Evolutionary conservation across 2,888 invertebrate genomes (phyloP).

Genomic region (Synergus japonicus): DNA sequence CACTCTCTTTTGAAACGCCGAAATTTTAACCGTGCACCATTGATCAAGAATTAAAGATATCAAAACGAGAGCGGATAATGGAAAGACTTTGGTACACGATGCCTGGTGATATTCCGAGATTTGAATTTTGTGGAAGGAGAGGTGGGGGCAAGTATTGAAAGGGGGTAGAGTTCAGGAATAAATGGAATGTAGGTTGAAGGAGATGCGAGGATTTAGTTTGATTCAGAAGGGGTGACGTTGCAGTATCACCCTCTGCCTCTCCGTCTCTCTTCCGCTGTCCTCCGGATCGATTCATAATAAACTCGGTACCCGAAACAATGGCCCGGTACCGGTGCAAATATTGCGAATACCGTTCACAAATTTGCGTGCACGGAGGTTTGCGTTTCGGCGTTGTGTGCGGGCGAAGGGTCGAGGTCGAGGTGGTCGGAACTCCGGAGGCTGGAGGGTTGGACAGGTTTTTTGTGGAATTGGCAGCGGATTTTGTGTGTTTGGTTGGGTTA

Average conservation of each 20-base stretch:
- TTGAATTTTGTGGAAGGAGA: conserved; percentile 57
- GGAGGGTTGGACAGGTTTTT: conserved; percentile 46
- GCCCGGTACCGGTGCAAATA: conserved; percentile 69
- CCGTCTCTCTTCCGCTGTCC: conserved; percentile 63
- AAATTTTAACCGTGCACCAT: conserved; percentile 6
- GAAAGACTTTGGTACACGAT: conserved; percentile 7
- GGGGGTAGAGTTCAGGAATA: conserved; percentile 55
- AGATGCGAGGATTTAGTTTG: conserved; percentile 64
- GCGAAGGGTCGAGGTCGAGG: conserved; percentile 49
- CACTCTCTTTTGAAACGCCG: conserved; percentile 69
- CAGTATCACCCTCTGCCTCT: conserved; percentile 68
- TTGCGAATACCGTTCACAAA: conserved; percentile 74
- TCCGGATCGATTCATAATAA: conserved; percentile 75
- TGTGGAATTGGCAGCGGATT: conserved; percentile 57
- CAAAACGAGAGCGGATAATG: conserved; percentile 8
- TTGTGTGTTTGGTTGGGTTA: conserved; percentile 67
- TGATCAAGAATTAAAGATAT: neutral
- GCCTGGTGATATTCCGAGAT: conserved; percentile 58
- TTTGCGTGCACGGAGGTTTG: conserved; percentile 69
- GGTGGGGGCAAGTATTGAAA: conserved; percentile 58
- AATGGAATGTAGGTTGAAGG: conserved; percentile 49
- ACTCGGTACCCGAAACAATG: conserved; percentile 73
- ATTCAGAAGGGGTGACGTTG: conserved; percentile 71
- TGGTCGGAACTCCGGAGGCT: conserved; percentile 42
- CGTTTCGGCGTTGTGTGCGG: conserved; percentile 63